phyloP scores from a whole-genome alignment of 92 coral and sea anemone genomes.

The Parazoanthus atlanticus region DNA sequence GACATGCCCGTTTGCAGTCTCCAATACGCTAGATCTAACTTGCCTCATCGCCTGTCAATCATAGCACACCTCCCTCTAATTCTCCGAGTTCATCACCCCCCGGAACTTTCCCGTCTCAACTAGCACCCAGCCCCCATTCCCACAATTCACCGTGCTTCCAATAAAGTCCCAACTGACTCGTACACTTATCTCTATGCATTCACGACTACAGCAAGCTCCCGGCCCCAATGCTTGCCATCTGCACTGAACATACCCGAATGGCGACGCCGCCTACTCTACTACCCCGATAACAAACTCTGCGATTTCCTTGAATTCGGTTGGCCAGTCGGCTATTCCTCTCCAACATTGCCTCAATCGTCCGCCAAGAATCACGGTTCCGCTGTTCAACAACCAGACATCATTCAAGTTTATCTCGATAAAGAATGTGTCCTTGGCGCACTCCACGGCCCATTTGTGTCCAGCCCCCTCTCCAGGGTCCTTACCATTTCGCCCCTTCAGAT shows the following conservation, averaged over 20 bases:
- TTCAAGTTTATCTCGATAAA: neutral
- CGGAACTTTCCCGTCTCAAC: neutral
- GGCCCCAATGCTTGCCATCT: conserved; percentile 31
- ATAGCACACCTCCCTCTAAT: neutral
- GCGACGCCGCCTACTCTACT: neutral
- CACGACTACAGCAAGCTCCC: neutral
- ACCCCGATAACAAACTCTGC: conserved; percentile 11
- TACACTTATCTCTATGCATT: neutral
- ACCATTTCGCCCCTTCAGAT: neutral
- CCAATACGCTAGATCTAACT: too few species aligned
- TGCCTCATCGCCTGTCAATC: conserved; percentile 4
- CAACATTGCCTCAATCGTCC: neutral
- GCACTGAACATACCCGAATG: neutral
- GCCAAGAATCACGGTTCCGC: neutral
- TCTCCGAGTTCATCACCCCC: neutral
- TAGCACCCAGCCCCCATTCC: neutral
- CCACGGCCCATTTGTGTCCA: neutral
- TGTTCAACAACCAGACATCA: neutral
- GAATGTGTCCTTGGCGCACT: neutral
- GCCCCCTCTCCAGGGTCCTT: neutral
- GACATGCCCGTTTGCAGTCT: too few species aligned
- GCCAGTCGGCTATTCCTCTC: neutral
- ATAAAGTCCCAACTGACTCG: neutral
- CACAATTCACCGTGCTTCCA: neutral
- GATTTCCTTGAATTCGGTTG: conserved; percentile 46